These are phyloP conservation scores for Phytoseiulus persimilis DNA, from an alignment of 2,888 invertebrate species.

Conservation along the genomic window DNA sequence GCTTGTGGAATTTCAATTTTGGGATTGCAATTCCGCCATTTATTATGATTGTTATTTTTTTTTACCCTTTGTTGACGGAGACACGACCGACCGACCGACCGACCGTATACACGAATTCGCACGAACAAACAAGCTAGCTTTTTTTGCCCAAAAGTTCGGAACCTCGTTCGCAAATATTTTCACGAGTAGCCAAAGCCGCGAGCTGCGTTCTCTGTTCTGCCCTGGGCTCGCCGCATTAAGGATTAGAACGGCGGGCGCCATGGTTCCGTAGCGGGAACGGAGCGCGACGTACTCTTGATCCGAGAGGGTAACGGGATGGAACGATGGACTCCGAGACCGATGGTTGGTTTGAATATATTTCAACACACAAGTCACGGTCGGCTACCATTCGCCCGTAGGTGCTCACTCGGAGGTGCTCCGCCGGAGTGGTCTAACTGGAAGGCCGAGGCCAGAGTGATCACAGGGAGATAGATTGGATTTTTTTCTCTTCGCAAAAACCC, in stretches of 20 bases:
- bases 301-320: neutral
- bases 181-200: no score
- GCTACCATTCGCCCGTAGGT: neutral
- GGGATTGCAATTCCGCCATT: neutral
- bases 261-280: neutral
- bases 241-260: neutral
- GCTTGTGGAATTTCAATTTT: constrained; percentile 5
- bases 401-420: neutral
- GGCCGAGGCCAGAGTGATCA: neutral
- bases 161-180: no score
- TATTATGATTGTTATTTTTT: neutral
- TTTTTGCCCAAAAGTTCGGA: no score
- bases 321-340: neutral
- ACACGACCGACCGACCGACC: neutral
- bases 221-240: no score
- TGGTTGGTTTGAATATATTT: neutral
- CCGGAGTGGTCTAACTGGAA: neutral
- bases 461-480: neutral
- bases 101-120: neutral
- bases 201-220: no score
- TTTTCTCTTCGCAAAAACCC: neutral
- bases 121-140: no score
- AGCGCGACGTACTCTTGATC: neutral
- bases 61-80: neutral
- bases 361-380: neutral